A percentile compares a stretch with the other conserved stretches of the same genome.
phyloP scores from a whole-genome alignment of 2,797 vertebrate species.

The Phataginus tetradactyla region DNA sequence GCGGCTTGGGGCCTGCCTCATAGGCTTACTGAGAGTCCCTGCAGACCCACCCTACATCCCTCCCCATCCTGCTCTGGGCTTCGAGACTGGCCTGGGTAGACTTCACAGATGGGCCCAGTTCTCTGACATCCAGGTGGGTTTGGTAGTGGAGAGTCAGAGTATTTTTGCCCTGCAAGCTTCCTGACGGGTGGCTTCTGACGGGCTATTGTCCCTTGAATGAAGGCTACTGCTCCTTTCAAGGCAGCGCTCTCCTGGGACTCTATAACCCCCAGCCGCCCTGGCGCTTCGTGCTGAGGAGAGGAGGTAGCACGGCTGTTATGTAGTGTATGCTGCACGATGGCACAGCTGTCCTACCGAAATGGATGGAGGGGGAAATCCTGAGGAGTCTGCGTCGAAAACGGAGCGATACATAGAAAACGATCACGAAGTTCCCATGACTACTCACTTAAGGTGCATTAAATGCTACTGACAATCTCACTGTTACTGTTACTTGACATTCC shows the following conservation, averaged over 20 bases:
- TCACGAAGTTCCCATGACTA: no score
- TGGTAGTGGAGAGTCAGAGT: neutral
- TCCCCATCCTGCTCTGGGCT: neutral
- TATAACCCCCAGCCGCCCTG: neutral
- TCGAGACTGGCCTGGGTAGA: neutral
- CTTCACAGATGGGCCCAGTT: neutral
- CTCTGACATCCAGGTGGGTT: neutral
- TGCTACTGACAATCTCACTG: neutral
- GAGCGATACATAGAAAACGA: no score
- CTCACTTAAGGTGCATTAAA: no score
- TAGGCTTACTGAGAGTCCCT: no score
- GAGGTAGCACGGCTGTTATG: no score
- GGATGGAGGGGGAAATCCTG: no score
- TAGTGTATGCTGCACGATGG: no score
- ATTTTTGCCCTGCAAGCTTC: neutral
- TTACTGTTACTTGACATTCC: neutral
- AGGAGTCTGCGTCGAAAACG: no score
- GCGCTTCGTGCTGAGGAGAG: no score
- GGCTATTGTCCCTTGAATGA: neutral
- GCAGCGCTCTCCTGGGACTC: neutral
- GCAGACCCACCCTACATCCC: no score
- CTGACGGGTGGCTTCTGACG: neutral
- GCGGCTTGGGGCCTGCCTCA: neutral
- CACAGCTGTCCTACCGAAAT: no score
- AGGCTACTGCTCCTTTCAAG: neutral